These are phyloP conservation scores for Hippocampus zosterae DNA, from an alignment of 2,113 vertebrate species.

Conservation along the genomic window DNA sequence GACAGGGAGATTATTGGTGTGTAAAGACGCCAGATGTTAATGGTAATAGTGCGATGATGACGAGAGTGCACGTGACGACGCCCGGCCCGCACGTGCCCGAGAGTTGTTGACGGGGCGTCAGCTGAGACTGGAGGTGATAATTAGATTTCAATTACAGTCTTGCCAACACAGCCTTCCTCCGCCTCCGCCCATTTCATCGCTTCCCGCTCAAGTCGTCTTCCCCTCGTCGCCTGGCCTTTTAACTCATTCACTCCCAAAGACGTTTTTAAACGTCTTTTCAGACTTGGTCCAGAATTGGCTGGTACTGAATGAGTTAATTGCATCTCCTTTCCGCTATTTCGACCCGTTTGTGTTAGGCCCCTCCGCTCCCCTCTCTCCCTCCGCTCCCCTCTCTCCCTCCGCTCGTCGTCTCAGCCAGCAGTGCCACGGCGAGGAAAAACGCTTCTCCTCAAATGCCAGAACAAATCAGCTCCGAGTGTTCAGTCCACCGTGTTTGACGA, in stretches of 20 bases:
- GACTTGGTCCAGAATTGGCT: too few species aligned
- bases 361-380: not conserved
- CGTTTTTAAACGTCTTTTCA: too few species aligned
- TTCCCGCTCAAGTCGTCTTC: not conserved
- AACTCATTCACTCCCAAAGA: too few species aligned
- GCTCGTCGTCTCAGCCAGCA: conserved; percentile 39
- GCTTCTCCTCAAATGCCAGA: conserved; percentile 65
- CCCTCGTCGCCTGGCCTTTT: not conserved
- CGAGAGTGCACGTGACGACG: conserved; percentile 42
- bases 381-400: not conserved
- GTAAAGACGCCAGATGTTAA: conserved; percentile 68
- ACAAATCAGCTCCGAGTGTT: conserved; percentile 56
- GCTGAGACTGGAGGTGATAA: conserved; percentile 70
- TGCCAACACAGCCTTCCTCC: conserved; percentile 34
- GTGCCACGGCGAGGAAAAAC: conserved; percentile 57
- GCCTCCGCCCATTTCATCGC: not conserved
- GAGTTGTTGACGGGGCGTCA: conserved; percentile 41
- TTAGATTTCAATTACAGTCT: conserved; percentile 73
- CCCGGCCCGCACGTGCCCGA: conserved; percentile 11
- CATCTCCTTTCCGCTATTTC: not conserved
- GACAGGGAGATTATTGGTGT: conserved; percentile 62
- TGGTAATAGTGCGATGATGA: conserved; percentile 51
- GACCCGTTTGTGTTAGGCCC: not conserved
- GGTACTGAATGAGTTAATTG: too few species aligned
- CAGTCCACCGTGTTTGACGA: conserved; percentile 62